Conservation (phyloP, 2,888 invertebrate genomes). For the Conus canariensis region DNA sequence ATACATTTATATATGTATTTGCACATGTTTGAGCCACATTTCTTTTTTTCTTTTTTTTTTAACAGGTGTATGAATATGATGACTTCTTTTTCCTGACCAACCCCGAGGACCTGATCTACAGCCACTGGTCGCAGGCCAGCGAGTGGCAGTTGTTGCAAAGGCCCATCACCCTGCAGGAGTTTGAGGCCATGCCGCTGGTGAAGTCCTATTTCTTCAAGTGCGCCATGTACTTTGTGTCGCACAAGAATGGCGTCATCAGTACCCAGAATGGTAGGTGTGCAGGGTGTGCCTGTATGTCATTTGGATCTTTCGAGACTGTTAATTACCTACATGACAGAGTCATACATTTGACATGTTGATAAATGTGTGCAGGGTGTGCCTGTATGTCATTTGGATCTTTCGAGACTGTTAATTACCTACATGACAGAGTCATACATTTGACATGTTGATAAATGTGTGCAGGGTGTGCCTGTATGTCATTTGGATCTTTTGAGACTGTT, state of each 20-base stretch:
- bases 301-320: not conserved
- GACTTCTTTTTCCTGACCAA: slow-evolving; percentile 99
- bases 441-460: not conserved
- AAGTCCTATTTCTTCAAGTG: slow-evolving; percentile 79
- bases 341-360: no score
- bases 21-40: not conserved
- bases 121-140: slow-evolving; percentile 77
- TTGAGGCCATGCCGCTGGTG: slow-evolving; percentile 78
- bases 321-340: no score
- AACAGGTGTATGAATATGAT: slow-evolving; percentile 93
- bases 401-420: no score
- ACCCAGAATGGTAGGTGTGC: slow-evolving; percentile 70
- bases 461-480: no score
- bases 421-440: no score
- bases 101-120: slow-evolving; percentile 84
- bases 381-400: not conserved
- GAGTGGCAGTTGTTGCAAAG: slow-evolving; percentile 76
- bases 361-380: not conserved
- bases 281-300: no score
- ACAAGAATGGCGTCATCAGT: slow-evolving; percentile 75
- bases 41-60: not conserved
- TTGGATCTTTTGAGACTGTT: not conserved
- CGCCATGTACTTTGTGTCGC: slow-evolving; percentile 75
- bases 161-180: slow-evolving; percentile 72
- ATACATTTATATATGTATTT: no score